Conservation (phyloP, 2,888 invertebrate genomes). For the Troilus luridus region DNA sequence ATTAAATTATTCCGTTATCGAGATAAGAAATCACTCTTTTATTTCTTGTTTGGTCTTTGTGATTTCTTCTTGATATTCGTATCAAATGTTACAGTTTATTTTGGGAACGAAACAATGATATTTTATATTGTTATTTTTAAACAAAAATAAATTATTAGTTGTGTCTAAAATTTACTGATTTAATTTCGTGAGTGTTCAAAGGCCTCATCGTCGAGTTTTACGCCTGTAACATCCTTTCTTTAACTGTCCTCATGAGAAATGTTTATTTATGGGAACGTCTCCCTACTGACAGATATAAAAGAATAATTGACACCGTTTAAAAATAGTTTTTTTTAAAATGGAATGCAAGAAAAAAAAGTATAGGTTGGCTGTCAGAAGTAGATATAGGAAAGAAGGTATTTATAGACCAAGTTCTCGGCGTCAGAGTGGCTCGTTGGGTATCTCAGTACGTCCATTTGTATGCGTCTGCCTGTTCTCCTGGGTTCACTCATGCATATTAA, state of each 20-base stretch:
- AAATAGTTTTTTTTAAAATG: constrained; percentile 28
- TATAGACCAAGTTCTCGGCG: neutral
- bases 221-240: neutral
- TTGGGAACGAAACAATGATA: too few species aligned
- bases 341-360: neutral
- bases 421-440: neutral
- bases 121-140: too few species aligned
- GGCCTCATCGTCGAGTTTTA: neutral
- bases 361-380: constrained; percentile 11
- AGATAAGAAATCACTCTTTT: too few species aligned
- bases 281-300: constrained; percentile 21
- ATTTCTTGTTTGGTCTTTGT: too few species aligned
- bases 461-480: neutral
- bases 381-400: constrained; percentile 13
- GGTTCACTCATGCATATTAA: constrained; percentile 18
- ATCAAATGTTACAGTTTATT: too few species aligned
- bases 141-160: neutral
- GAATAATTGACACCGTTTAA: constrained; percentile 30
- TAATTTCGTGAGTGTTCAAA: neutral
- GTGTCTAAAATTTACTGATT: neutral
- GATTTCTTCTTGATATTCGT: too few species aligned
- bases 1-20: too few species aligned
- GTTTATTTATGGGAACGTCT: constrained; percentile 17
- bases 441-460: neutral
- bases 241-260: neutral